Percentiles rank a stretch among this genome's conserved stretches.
Conservation (phyloP, 2,113 vertebrate genomes). For the Machaerirhynchus nigripectus region DNA sequence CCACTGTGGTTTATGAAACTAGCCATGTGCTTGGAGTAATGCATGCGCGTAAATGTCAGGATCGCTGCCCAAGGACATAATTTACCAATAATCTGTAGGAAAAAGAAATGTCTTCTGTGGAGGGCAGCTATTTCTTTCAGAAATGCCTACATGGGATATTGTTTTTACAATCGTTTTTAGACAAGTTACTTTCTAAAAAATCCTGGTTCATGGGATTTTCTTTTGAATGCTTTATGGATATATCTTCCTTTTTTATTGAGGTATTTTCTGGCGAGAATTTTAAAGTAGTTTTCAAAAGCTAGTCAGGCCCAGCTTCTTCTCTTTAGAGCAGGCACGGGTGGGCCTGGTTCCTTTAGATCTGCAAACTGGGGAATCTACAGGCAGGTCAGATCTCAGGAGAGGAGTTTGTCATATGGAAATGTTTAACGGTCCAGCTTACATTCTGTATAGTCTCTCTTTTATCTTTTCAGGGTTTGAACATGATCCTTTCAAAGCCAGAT, state of each 20-base stretch:
- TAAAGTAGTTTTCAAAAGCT: conserved; percentile 69
- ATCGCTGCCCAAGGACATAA: conserved; percentile 44
- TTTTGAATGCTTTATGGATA: conserved; percentile 48
- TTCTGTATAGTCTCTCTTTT: conserved; percentile 73
- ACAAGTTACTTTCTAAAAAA: conserved; percentile 25
- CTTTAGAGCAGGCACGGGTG: conserved; percentile 15
- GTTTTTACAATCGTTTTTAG: conserved; percentile 46
- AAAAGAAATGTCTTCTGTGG: conserved; percentile 27
- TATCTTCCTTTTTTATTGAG: conserved; percentile 37
- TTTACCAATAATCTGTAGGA: conserved; percentile 24
- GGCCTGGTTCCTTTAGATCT: conserved; percentile 66
- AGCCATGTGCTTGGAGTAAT: conserved; percentile 32
- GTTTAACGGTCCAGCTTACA: conserved; percentile 69
- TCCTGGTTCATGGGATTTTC: neutral
- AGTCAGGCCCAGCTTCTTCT: conserved; percentile 1
- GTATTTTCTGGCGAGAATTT: conserved; percentile 52
- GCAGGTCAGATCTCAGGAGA: conserved; percentile 74
- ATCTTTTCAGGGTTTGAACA: conserved; percentile 79
- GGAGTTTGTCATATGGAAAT: conserved; percentile 77
- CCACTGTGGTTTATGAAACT: conserved; percentile 35
- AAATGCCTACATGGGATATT: conserved; percentile 26
- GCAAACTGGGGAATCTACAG: conserved; percentile 65
- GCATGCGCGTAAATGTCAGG: conserved; percentile 16
- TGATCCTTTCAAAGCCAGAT: conserved; percentile 78
- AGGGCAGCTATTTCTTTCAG: conserved; percentile 16